Evolutionary conservation across 2,888 invertebrate genomes (phyloP).

Genomic region (Andrena dorsata): DNA sequence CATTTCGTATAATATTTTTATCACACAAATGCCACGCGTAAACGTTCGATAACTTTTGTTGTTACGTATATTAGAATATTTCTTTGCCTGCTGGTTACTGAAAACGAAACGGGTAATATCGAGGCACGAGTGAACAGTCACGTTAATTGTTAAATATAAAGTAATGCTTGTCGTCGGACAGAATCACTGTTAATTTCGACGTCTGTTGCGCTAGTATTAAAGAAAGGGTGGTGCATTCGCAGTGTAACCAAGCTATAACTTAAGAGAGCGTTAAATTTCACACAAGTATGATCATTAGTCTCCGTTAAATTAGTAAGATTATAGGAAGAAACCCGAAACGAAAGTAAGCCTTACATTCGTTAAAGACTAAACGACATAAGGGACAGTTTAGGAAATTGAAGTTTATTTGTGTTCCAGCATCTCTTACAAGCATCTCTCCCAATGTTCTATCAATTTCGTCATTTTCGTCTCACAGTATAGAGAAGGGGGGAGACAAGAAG

Average conservation of each 20-base stretch:
- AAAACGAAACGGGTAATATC: constrained; percentile 14
- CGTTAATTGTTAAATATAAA: constrained; percentile 11
- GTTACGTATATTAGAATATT: not conserved
- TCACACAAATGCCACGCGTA: not conserved
- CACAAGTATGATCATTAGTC: not conserved
- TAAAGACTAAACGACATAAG: not conserved
- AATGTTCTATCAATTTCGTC: too few relatives aligned
- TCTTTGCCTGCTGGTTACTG: constrained; percentile 19
- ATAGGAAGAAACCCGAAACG: not conserved
- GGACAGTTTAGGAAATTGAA: not conserved
- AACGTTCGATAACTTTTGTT: constrained; percentile 1
- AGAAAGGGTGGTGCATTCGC: not conserved
- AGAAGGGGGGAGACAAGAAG: too few relatives aligned
- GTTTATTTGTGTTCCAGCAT: not conserved
- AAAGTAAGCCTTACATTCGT: not conserved
- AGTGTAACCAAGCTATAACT: not conserved
- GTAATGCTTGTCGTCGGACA: not conserved
- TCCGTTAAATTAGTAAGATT: constrained; percentile 14
- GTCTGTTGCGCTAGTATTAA: constrained; percentile 37
- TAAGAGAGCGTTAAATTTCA: constrained; percentile 29
- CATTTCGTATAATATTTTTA: constrained; percentile 32
- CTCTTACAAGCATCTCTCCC: not conserved
- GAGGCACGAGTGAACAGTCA: constrained; percentile 30
- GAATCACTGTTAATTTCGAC: constrained; percentile 30
- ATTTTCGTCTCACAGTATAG: too few relatives aligned